These are phyloP conservation scores for Syncerus caffer DNA, from an alignment of 2,797 vertebrate genomes.

Conservation along the genomic window DNA sequence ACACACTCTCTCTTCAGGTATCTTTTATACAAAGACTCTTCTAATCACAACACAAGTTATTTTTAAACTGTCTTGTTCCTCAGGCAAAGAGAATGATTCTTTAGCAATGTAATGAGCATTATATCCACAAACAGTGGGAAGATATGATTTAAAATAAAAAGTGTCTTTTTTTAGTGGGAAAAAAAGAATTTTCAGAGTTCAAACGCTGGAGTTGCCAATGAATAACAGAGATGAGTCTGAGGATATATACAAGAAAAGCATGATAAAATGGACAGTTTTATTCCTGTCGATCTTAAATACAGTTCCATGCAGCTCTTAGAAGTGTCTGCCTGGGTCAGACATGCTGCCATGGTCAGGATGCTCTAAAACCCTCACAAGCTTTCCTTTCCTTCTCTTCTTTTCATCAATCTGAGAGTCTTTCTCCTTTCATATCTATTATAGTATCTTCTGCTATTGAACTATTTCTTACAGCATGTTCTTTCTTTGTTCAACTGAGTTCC, in stretches of 20 bases:
- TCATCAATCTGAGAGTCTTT: conserved; percentile 63
- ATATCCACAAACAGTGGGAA: conserved; percentile 43
- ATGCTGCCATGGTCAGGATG: not conserved
- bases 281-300: conserved; percentile 43
- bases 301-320: conserved; percentile 55
- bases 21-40: conserved; percentile 30
- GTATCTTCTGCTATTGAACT: conserved; percentile 63
- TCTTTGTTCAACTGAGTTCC: conserved; percentile 62
- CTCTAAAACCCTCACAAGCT: conserved; percentile 48
- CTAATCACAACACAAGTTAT: conserved; percentile 51
- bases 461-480: conserved; percentile 66
- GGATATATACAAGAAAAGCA: conserved; percentile 27
- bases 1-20: not conserved
- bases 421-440: conserved; percentile 70
- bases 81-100: conserved; percentile 40
- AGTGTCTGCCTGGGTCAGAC: conserved; percentile 45
- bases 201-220: conserved; percentile 15
- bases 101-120: not conserved
- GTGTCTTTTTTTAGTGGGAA: not conserved
- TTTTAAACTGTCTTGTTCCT: conserved; percentile 59
- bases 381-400: conserved; percentile 59
- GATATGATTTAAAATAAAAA: conserved; percentile 45
- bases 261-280: conserved; percentile 41
- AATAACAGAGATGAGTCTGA: conserved; percentile 41
- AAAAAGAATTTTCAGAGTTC: conserved; percentile 53